Base-by-base conservation (phyloP, 2,113 vertebrate species). In the Ptilorrhoa leucosticta region DNA sequence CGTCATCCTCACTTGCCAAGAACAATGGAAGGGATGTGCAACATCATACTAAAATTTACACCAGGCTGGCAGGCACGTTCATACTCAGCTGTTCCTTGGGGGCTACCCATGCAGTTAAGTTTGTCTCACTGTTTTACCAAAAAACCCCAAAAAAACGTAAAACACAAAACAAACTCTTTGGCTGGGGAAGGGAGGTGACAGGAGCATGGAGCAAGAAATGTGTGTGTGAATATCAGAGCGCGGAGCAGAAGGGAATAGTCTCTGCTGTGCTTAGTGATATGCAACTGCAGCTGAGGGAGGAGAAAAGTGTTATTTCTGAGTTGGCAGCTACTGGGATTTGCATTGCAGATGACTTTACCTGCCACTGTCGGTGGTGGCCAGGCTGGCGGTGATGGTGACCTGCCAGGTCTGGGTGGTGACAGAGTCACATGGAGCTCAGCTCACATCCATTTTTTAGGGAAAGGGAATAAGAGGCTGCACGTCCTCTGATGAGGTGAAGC, bases 1-100 rank as follows among this genome's bases (percentile, higher is more conserved):
- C 1, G 1, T 81, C 2, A 9, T 56, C 37, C 53, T 79, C 0
- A 0, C 37, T 90, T 90, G 85, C 82, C 87, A 95, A 89, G 57
- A 90, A 40, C 72, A 95, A 76, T 48, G 48, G 88, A 93, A 79
- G 0, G 9, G 87, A 91, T 79, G 68, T 92, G 37, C 87, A 91
- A 31, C 69, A 78, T 57, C 40, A 45, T 4, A 10, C 35, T 90
- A 69, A 87, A 83, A 80, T 84, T 87, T 91, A 89, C 68, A 78
- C 58, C 53, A 87, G 39, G 71, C 18, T 78, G 69, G 60, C 44
- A 80, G 81, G 61, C 42, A 22, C 33, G 8, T 78, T 88, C 42
- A 53, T 76, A 45, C 44, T 79, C 23, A 9, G 35, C 30, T 75
- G 57, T 30, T 77, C 81, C 72, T 56, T 2, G 8, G 23, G 47